A percentile compares a stretch with the other conserved stretches of the same genome.
Evolutionary conservation across 2,797 vertebrate genomes (phyloP).

Genomic region (Falco cherrug): DNA sequence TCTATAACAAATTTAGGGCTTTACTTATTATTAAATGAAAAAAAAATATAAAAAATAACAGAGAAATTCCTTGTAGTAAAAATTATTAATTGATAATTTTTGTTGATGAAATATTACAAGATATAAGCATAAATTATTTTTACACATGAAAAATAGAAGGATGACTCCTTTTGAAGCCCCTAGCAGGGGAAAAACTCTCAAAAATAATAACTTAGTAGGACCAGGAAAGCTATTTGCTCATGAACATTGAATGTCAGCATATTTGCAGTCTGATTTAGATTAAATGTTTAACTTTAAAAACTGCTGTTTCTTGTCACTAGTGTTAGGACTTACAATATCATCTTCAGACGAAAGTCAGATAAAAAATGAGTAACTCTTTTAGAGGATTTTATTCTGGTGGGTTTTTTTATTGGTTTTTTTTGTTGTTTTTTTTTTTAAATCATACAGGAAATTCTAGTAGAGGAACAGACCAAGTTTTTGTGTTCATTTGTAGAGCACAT

Average conservation of each 20-base stretch:
- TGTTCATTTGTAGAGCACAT: neutral
- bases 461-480: neutral
- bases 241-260: neutral
- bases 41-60: neutral
- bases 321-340: neutral
- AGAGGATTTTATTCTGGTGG: neutral
- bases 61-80: neutral
- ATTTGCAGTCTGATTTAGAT: neutral
- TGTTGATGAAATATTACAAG: neutral
- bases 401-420: no score
- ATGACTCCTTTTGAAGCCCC: neutral
- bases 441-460: neutral
- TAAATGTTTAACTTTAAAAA: neutral
- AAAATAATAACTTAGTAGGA: neutral
- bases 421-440: neutral
- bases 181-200: neutral
- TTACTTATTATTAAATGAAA: neutral
- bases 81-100: neutral
- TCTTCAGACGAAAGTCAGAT: neutral
- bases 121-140: neutral
- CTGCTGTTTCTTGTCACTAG: neutral
- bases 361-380: neutral
- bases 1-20: neutral
- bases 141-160: neutral
- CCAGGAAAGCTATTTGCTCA: neutral